These are phyloP conservation scores for Hyla sarda DNA, from an alignment of 2,113 vertebrate genomes.

Conservation along the genomic window DNA sequence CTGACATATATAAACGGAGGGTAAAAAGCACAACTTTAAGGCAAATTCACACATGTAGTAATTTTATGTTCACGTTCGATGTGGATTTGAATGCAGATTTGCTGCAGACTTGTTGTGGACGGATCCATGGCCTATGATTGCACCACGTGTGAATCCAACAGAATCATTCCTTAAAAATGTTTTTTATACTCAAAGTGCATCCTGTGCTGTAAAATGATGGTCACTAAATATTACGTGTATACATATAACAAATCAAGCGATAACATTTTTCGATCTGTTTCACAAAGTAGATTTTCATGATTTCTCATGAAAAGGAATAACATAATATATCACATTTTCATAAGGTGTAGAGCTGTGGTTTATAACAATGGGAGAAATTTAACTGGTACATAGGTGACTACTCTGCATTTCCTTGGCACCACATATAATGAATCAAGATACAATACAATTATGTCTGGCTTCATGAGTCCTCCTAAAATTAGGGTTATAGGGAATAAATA, in stretches of 20 bases:
- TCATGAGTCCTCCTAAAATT: background rate
- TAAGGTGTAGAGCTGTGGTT: background rate
- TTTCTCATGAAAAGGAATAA: background rate
- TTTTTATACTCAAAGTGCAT: constrained; percentile 1
- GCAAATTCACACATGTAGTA: no score
- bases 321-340: background rate
- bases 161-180: background rate
- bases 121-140: no score
- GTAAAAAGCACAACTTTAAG: background rate
- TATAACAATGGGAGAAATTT: no score
- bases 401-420: background rate
- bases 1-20: no score
- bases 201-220: background rate
- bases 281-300: background rate
- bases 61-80: no score
- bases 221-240: background rate
- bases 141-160: no score
- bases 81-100: no score
- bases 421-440: background rate
- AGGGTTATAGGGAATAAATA: constrained; percentile 40
- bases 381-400: background rate
- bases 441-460: background rate
- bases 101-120: no score
- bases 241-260: background rate
- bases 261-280: no score